Percentiles rank a stretch among this genome's conserved stretches.
phyloP scores from a whole-genome alignment of 2,888 invertebrate genomes.

The Notodromas monacha region DNA sequence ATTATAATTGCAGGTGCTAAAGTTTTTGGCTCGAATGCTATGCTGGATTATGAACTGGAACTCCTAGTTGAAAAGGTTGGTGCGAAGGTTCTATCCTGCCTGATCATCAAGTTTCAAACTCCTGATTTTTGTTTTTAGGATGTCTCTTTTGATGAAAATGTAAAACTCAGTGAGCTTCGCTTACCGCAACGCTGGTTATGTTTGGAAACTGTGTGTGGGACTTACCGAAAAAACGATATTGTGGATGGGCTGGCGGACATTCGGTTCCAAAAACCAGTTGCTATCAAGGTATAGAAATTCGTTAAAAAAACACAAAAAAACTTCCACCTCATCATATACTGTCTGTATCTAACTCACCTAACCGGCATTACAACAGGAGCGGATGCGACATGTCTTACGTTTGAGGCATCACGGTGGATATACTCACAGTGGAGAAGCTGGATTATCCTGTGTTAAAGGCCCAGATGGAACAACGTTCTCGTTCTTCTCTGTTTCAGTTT shows the following conservation, averaged over 20 bases:
- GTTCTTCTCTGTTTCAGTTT: slow-evolving; percentile 61
- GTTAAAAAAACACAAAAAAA: no score
- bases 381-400: slow-evolving; percentile 54
- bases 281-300: slow-evolving; percentile 32
- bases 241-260: slow-evolving; percentile 49
- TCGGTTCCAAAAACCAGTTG: slow-evolving; percentile 56
- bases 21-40: slow-evolving; percentile 58
- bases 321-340: neutral
- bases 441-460: slow-evolving; percentile 52
- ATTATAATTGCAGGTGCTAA: slow-evolving; percentile 60
- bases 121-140: no score
- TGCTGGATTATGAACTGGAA: slow-evolving; percentile 66
- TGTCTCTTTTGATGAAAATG: no score
- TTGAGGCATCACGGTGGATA: slow-evolving; percentile 61
- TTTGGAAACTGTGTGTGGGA: slow-evolving; percentile 44
- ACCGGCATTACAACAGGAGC: slow-evolving; percentile 25
- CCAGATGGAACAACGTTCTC: slow-evolving; percentile 69
- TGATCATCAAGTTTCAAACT: slow-evolving; percentile 1
- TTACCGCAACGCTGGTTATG: slow-evolving; percentile 36
- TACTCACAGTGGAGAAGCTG: slow-evolving; percentile 79
- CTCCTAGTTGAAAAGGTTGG: slow-evolving; percentile 31
- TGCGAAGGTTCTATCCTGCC: neutral
- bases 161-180: slow-evolving; percentile 25
- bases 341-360: neutral
- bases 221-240: slow-evolving; percentile 48